phyloP scores from a whole-genome alignment of 2,797 vertebrate genomes.

The Naso thynnoides region DNA sequence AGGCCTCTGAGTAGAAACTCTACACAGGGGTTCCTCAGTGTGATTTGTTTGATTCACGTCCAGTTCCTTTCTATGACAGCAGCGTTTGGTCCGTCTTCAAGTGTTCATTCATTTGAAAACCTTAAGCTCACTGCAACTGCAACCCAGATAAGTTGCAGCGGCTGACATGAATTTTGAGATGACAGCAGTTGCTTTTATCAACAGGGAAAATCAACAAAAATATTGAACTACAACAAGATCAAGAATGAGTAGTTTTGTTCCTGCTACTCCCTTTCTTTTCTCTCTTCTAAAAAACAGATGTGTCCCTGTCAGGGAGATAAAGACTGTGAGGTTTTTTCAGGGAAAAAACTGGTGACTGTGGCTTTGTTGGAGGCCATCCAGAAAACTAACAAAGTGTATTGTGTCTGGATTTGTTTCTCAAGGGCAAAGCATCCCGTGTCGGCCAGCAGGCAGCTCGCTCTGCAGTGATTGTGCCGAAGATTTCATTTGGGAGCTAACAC shows the following conservation, averaged over 20 bases:
- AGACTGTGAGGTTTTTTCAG: conserved; percentile 13
- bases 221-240: conserved; percentile 9
- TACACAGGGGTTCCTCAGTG: too few species aligned
- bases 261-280: not conserved
- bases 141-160: not conserved
- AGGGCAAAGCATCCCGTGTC: conserved; percentile 66
- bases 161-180: not conserved
- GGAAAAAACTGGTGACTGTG: conserved; percentile 29
- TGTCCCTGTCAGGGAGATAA: conserved; percentile 37
- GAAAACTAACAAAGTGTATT: conserved; percentile 62
- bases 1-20: too few species aligned
- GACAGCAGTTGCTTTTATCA: not conserved
- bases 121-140: not conserved
- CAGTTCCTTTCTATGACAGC: not conserved
- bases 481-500: conserved; percentile 77
- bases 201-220: not conserved
- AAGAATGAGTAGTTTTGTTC: conserved; percentile 12
- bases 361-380: conserved; percentile 58
- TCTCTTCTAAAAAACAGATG: conserved; percentile 21
- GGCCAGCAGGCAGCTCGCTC: conserved; percentile 59
- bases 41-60: not conserved
- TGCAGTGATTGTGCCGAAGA: conserved; percentile 57
- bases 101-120: not conserved
- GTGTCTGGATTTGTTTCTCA: conserved; percentile 72
- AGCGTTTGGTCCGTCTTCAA: not conserved